These are phyloP conservation scores for Pseudorasbora parva DNA, from an alignment of 2,113 vertebrate genomes.

Conservation along the genomic window DNA sequence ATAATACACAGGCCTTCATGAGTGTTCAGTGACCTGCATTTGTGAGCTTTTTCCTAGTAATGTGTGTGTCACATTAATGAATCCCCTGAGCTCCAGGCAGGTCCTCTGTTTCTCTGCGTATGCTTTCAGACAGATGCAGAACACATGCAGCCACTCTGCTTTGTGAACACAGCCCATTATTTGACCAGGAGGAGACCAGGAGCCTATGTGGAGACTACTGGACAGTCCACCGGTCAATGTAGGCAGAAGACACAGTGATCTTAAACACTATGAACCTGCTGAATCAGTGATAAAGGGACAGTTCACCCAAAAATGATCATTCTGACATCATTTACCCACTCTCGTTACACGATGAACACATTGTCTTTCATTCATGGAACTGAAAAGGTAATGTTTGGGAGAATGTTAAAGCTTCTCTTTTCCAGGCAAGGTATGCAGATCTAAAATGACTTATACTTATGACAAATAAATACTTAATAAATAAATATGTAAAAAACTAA, in stretches of 20 bases:
- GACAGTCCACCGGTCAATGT: not conserved
- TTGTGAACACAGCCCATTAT: not conserved
- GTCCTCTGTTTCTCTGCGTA: not conserved
- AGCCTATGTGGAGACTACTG: not conserved
- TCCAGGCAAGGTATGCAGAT: not conserved
- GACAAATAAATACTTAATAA: not conserved
- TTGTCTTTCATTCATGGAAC: not conserved
- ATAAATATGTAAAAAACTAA: too few species aligned
- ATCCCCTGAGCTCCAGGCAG: not conserved
- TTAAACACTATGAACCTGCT: not conserved
- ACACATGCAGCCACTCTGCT: not conserved
- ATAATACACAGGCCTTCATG: not conserved
- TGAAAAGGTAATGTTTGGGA: not conserved
- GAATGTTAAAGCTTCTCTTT: not conserved
- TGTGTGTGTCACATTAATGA: not conserved
- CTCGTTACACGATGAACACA: not conserved
- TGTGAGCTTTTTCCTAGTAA: not conserved
- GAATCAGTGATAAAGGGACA: not conserved
- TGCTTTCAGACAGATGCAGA: not conserved
- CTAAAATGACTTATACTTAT: too few species aligned
- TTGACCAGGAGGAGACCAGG: not conserved
- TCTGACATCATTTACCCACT: not conserved
- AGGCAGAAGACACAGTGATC: not conserved
- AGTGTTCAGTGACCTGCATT: constrained; percentile 19
- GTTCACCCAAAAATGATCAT: not conserved